Evolutionary conservation across 2,797 vertebrate genomes (phyloP), one percentile per base, ranked within the genome.

Genomic region (Vireo griseus): DNA sequence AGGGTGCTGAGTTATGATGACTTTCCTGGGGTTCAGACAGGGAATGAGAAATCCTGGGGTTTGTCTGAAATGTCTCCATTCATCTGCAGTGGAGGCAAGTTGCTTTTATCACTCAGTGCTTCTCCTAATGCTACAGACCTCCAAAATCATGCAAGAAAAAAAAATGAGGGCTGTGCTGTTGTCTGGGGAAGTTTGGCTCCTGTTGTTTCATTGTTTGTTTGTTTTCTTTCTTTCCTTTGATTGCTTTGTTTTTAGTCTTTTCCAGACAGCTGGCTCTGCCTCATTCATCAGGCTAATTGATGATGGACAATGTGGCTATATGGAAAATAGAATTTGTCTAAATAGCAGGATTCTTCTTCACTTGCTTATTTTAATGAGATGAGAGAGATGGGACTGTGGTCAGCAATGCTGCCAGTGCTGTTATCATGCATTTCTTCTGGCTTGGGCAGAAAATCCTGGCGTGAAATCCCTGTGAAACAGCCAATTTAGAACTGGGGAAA

Each of bases 211-310:
- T 58, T 87, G 44, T 57, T 95, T 94, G 59, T 67, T 96, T 92
- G 26, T 61, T 94, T 95, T 47, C 42, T 79, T 88, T 59, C 47
- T 87, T 78, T 48, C 44, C 13, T 81, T 88, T 82, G 31, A 87
- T 92, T 86, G 75, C 68, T 90, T 77, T 94, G 67, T 74, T 96
- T 96, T 93, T 6, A 71, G 52, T 81, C 58, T 83, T 68, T 94
- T 67, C 65, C 65, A 91, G 81, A 55, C 86, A 93, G 78, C 81
- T 94, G 91, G 58, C 65, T 91, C 61, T 94, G 45, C 77, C 81
- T 76, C 73, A 86, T 94, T 95, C 88, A 92, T 83, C 61, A 89
- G 52, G 52, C 72, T 92, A 95, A 93, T 93, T 93, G 69, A 83
- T 90, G 84, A 65, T 39, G 69, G 78, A 68, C 73, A 48, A 31